Conservation (phyloP, 2,797 vertebrate species). For the Acanthiza pusilla region DNA sequence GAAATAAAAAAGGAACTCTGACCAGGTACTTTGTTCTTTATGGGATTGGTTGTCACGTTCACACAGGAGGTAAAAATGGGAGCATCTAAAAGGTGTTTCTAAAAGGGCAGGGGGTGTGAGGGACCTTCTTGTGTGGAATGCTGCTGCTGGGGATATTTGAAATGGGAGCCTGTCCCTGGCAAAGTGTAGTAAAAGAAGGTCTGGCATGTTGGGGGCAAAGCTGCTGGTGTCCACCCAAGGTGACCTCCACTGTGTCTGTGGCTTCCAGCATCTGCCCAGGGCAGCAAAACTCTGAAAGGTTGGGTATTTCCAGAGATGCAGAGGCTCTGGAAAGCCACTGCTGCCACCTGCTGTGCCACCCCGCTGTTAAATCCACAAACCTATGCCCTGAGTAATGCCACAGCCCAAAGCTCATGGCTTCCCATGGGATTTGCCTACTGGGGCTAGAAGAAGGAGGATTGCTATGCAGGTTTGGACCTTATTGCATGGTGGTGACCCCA, state of each 20-base stretch:
- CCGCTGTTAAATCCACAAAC: not conserved
- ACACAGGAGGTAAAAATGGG: not conserved
- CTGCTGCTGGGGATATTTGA: not conserved
- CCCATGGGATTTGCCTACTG: not conserved
- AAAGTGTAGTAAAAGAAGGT: not conserved
- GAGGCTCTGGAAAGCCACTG: not conserved
- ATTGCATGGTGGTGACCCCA: not conserved
- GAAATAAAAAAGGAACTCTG: not conserved
- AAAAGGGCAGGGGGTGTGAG: fast-evolving
- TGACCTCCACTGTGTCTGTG: fast-evolving
- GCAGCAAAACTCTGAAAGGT: fast-evolving
- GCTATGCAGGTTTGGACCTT: not conserved
- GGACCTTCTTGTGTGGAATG: not conserved
- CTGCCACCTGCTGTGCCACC: not conserved
- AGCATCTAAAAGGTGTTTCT: not conserved
- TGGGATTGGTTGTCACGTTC: not conserved
- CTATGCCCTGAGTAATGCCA: not conserved
- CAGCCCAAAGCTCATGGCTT: not conserved
- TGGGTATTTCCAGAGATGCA: not conserved
- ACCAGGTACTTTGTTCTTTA: not conserved
- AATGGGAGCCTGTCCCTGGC: not conserved
- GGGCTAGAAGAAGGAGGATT: not conserved
- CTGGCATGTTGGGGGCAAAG: fast-evolving
- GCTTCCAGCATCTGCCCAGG: not conserved
- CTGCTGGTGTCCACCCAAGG: not conserved